Evolutionary conservation across 1,140 invertebrate species (phyloP).

Genomic region (Scaptodrosophila lebanonensis): DNA sequence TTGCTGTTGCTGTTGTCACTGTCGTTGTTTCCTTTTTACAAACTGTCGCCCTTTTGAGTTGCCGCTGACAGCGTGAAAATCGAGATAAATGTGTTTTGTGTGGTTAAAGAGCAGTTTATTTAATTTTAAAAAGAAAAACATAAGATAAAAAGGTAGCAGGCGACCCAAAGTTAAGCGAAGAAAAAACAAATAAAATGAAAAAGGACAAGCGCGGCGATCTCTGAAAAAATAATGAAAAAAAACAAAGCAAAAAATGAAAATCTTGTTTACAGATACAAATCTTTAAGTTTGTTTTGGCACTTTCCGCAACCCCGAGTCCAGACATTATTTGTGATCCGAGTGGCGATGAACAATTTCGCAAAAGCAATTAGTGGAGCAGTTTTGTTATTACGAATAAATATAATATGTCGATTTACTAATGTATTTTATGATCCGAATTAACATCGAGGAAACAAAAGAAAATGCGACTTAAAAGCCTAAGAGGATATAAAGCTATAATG

Average conservation of each 20-base stretch:
- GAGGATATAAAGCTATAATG: too few relatives aligned
- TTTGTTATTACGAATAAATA: too few relatives aligned
- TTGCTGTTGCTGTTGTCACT: constrained; percentile 6
- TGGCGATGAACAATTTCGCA: too few relatives aligned
- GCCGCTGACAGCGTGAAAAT: constrained; percentile 71
- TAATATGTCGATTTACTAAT: too few relatives aligned
- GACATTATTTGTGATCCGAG: too few relatives aligned
- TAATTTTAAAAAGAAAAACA: constrained; percentile 43
- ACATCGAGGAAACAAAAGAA: too few relatives aligned
- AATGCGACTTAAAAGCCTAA: too few relatives aligned
- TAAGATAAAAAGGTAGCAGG: not conserved
- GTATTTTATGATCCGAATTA: too few relatives aligned
- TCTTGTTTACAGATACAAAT: constrained; percentile 47
- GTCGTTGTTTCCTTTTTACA: constrained; percentile 46
- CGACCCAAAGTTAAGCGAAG: too few relatives aligned
- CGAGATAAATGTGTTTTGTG: constrained; percentile 66
- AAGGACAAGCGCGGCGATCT: too few relatives aligned
- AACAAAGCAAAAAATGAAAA: constrained; percentile 28
- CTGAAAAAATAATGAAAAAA: not conserved
- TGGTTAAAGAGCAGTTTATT: constrained; percentile 59
- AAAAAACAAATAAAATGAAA: constrained; percentile 5
- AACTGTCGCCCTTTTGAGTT: constrained; percentile 73
- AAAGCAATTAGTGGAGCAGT: too few relatives aligned
- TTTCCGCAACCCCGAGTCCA: too few relatives aligned
- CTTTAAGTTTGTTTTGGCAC: constrained; percentile 3